Conservation (phyloP, 2,888 invertebrate species). For the Amiota minor region DNA sequence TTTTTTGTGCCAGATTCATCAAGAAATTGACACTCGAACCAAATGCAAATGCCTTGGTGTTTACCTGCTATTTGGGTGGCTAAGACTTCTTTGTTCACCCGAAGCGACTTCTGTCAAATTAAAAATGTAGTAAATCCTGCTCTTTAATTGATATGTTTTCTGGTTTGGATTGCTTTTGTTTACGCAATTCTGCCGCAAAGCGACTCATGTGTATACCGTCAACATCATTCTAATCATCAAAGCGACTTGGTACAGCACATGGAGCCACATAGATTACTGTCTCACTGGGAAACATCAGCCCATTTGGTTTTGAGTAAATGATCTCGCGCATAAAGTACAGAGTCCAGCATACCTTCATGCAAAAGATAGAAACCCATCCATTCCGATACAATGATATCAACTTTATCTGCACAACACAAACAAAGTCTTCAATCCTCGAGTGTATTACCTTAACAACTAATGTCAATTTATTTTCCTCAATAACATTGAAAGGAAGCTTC, state of each 20-base stretch:
- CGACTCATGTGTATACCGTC: slow-evolving; percentile 85
- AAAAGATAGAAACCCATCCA: slow-evolving; percentile 99
- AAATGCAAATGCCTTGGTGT: slow-evolving; percentile 84
- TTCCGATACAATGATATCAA: slow-evolving; percentile 94
- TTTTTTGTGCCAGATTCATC: slow-evolving; percentile 74
- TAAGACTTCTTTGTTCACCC: slow-evolving; percentile 79
- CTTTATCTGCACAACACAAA: slow-evolving; percentile 78
- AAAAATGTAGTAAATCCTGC: slow-evolving; percentile 79
- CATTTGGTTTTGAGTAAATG: slow-evolving; percentile 83
- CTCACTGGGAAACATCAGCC: slow-evolving; percentile 84
- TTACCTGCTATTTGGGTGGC: slow-evolving; percentile 75
- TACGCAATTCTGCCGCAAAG: slow-evolving; percentile 79
- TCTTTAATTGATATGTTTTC: slow-evolving; percentile 76
- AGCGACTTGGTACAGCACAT: slow-evolving; percentile 76
- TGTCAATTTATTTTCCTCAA: slow-evolving; percentile 81
- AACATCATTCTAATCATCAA: slow-evolving; percentile 85
- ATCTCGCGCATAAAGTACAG: slow-evolving; percentile 87
- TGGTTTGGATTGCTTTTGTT: slow-evolving; percentile 79
- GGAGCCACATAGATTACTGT: slow-evolving; percentile 76
- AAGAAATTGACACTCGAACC: slow-evolving; percentile 87
- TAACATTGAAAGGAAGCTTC: slow-evolving; percentile 78
- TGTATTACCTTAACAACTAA: slow-evolving; percentile 78
- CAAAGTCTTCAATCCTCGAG: slow-evolving; percentile 76
- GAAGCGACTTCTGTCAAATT: slow-evolving; percentile 78
- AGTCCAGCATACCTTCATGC: slow-evolving; percentile 96